A percentile compares a stretch with the other conserved stretches of the same genome.
Conservation (phyloP, 2,797 vertebrate species). For the Alosa sapidissima region DNA sequence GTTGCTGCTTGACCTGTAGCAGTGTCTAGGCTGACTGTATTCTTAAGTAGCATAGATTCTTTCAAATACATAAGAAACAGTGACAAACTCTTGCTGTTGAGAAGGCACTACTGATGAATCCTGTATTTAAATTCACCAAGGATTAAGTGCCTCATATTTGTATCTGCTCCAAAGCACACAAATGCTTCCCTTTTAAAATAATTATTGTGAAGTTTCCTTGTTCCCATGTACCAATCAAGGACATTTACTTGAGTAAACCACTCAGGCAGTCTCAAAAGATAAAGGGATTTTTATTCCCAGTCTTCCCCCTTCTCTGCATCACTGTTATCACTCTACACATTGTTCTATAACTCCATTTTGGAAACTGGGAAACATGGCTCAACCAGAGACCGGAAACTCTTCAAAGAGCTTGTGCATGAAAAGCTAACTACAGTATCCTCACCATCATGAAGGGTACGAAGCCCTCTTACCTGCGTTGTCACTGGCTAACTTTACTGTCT, state of each 20-base stretch:
- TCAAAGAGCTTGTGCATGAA: neutral
- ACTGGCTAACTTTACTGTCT: slow-evolving; percentile 2
- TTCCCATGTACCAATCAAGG: neutral
- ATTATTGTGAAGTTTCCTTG: neutral
- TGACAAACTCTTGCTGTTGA: neutral
- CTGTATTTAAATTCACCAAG: neutral
- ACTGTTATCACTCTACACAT: neutral
- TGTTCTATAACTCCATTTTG: neutral
- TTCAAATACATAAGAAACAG: neutral
- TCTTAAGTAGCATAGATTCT: slow-evolving; percentile 1
- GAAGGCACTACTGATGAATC: neutral
- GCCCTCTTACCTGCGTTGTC: neutral
- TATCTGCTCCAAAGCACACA: slow-evolving; percentile 2
- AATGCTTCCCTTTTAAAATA: neutral
- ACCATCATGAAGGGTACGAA: neutral
- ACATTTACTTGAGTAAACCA: neutral
- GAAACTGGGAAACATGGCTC: neutral
- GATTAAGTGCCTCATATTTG: neutral
- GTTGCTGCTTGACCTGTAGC: neutral
- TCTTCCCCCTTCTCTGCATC: neutral
- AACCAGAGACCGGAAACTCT: neutral
- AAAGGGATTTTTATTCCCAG: slow-evolving; percentile 19
- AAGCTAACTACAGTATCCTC: neutral
- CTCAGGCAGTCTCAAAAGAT: neutral
- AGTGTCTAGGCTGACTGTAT: neutral